These are phyloP conservation scores for Heteronetta atricapilla DNA, from an alignment of 2,113 vertebrate species.

Conservation along the genomic window DNA sequence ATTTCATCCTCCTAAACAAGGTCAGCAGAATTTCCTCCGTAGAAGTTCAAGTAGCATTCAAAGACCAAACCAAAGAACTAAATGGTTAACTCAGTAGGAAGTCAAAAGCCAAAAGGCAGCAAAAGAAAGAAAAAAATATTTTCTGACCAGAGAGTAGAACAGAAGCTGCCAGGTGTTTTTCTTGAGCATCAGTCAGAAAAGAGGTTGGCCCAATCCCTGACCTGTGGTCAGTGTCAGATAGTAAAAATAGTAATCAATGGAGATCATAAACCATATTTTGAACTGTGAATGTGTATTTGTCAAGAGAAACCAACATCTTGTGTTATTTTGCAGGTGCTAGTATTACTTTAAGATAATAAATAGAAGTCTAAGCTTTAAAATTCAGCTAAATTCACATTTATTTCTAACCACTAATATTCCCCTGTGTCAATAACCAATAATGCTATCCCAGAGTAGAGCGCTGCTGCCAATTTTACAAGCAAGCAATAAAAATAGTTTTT, in stretches of 20 bases:
- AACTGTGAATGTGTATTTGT: background rate
- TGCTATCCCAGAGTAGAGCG: background rate
- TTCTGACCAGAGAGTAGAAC: background rate
- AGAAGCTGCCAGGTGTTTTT: background rate
- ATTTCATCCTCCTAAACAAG: background rate
- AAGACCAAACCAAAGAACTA: conserved; percentile 13
- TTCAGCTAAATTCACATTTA: background rate
- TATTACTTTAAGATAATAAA: conserved; percentile 6
- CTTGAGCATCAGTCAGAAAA: background rate
- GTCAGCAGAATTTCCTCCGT: background rate
- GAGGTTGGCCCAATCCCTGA: background rate
- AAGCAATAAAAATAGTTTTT: conserved; percentile 53
- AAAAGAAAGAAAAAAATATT: background rate
- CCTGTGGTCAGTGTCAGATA: background rate
- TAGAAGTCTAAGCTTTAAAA: background rate
- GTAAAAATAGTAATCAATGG: background rate
- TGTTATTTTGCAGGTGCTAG: conserved; percentile 3
- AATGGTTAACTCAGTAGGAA: background rate
- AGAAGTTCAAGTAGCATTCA: background rate
- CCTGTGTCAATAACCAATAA: conserved; percentile 22
- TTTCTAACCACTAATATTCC: conserved; percentile 34
- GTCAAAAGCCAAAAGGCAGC: background rate
- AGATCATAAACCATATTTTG: background rate
- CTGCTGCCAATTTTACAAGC: conserved; percentile 50
- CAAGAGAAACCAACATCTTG: background rate